Evolutionary conservation across 2,113 vertebrate genomes (phyloP).

Genomic region (Leptosomus discolor): DNA sequence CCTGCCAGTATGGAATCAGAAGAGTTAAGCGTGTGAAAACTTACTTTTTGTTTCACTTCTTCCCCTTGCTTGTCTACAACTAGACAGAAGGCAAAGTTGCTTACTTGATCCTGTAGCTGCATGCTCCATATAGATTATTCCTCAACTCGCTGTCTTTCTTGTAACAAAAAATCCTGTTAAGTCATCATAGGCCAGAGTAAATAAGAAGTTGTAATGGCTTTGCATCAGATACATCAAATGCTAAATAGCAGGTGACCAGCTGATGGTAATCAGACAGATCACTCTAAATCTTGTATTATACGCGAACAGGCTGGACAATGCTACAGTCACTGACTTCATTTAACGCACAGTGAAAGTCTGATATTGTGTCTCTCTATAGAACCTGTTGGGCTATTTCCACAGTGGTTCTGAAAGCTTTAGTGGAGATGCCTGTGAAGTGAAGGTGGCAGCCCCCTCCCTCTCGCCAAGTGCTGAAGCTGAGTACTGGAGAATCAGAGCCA

Average conservation of each 20-base stretch:
- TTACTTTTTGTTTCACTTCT: not conserved
- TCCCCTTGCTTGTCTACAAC: not conserved
- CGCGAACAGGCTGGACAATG: not conserved
- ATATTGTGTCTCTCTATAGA: constrained; percentile 73
- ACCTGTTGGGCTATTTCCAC: constrained; percentile 93
- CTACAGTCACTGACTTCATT: not conserved
- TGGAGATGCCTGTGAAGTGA: constrained; percentile 95
- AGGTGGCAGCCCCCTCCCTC: constrained; percentile 90
- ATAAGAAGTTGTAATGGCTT: not conserved
- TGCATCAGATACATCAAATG: not conserved
- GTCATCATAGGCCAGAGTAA: not conserved
- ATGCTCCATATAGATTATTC: not conserved
- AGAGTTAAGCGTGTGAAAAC: not conserved
- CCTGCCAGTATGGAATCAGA: not conserved
- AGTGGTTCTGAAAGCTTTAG: constrained; percentile 91
- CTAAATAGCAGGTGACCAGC: not conserved
- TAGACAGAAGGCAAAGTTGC: not conserved
- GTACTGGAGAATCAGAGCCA: constrained; percentile 95
- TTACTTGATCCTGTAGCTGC: not conserved
- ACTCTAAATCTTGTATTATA: not conserved
- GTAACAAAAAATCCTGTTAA: not conserved
- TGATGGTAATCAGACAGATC: not conserved
- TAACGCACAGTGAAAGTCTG: not conserved
- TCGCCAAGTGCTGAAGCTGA: constrained; percentile 92
- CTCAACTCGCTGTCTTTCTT: not conserved